A percentile compares a stretch with the other conserved stretches of the same genome.
Conservation (phyloP, 1,140 invertebrate genomes). For the Stegodyphus mimosarum region DNA sequence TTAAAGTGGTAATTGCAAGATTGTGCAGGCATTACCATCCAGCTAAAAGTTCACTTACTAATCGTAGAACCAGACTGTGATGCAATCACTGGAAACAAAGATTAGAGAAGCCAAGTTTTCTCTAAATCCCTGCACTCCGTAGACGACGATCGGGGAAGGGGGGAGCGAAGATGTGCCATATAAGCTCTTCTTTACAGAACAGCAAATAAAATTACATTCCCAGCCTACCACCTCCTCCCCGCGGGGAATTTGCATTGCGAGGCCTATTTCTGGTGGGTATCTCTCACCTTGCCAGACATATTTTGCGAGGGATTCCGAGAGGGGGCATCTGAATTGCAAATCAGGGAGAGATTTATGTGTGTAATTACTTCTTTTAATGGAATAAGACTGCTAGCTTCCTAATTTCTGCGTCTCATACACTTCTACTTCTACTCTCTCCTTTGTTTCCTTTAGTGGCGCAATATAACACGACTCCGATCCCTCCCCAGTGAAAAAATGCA, state of each 20-base stretch:
- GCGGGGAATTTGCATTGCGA: neutral
- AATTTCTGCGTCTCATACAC: constrained; percentile 26
- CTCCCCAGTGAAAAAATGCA: constrained; percentile 50
- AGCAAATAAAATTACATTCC: constrained; percentile 46
- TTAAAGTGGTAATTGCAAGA: constrained; percentile 20
- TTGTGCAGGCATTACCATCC: neutral
- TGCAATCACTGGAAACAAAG: constrained; percentile 33
- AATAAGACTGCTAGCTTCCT: constrained; percentile 57
- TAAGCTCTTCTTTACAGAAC: constrained; percentile 1
- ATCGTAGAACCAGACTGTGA: neutral
- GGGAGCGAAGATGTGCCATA: neutral
- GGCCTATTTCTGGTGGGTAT: neutral
- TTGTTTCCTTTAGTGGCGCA: neutral
- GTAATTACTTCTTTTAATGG: constrained; percentile 61
- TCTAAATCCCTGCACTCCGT: constrained; percentile 18
- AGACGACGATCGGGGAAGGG: constrained; percentile 4
- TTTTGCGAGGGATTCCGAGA: constrained; percentile 4
- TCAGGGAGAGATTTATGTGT: constrained; percentile 56
- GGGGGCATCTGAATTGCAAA: constrained; percentile 55
- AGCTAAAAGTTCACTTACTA: neutral
- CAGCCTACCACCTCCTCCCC: neutral
- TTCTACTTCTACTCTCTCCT: neutral
- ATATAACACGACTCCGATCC: neutral
- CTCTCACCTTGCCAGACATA: constrained; percentile 25
- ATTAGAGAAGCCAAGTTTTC: constrained; percentile 31